Conservation (phyloP, 2,888 invertebrate genomes). For the Leptopilina myrica region DNA sequence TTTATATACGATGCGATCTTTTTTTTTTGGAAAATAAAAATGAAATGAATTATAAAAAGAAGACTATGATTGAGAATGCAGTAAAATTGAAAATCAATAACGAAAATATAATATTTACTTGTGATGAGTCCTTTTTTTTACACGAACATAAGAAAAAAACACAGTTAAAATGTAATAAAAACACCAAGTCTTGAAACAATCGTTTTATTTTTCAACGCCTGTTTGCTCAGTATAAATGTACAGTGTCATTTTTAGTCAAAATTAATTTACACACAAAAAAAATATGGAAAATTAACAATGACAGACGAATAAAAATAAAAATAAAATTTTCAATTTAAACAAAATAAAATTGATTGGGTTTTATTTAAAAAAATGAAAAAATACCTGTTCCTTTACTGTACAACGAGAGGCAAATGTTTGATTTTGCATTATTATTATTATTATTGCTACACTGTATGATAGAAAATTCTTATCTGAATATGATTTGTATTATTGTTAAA, state of each 20-base stretch:
- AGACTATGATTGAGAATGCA: not conserved
- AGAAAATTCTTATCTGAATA: no score
- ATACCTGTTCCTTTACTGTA: no score
- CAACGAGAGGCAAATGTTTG: no score
- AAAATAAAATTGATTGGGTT: not conserved
- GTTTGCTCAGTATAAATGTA: not conserved
- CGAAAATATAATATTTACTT: not conserved
- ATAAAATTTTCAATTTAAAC: not conserved
- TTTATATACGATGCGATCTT: not conserved
- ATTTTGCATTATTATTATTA: no score
- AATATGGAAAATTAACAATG: not conserved
- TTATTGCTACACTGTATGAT: no score
- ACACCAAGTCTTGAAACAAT: not conserved
- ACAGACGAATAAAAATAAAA: not conserved
- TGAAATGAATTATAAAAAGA: not conserved
- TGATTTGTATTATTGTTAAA: not conserved
- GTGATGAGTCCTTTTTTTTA: conserved; percentile 22
- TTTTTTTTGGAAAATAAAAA: not conserved
- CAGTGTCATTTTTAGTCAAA: not conserved
- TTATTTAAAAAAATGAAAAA: not conserved
- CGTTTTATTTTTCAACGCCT: not conserved
- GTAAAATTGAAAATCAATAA: conserved; percentile 5
- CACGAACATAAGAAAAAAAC: not conserved
- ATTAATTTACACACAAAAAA: not conserved
- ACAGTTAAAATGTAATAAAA: conserved; percentile 2